Evolutionary conservation across 2,797 vertebrate genomes (phyloP), one percentile per base, ranked within the genome.

Genomic region (Sebastes alutus): DNA sequence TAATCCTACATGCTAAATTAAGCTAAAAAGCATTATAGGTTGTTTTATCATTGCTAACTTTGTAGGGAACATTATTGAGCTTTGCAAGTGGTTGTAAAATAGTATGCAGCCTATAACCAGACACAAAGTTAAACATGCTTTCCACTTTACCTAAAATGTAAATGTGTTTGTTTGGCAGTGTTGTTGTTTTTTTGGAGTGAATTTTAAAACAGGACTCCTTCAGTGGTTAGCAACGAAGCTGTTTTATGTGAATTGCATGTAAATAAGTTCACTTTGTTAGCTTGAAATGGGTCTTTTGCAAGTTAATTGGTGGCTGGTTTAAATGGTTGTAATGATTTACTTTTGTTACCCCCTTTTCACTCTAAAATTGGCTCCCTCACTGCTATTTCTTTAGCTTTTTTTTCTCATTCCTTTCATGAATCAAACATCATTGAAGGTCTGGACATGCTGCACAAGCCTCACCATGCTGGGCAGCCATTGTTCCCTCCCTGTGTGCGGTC

Each of bases 401-500:
- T 64, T 56, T 11, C 49, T 71, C 7, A 6, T 49, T 81, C 1
- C 2, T 12, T 74, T 76, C 14, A 61, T 80, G 64, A 77, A 62
- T 25, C 6, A 81, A 61, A 65, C 30, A 33, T 82, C n/a, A 56
- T 66, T 85, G 62, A 78, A 73, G 67, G 52, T 32, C 25, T 64
- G 52, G 61, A 66, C 72, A 54, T 82, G 66, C 30, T 78, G 27
- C 70, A 78, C 68, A 77, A 65, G 72, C 72, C 63, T 63, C 12
- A 2, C 65, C 68, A 52, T 58, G 63, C 80, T 58, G 35, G 68
- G 68, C 74, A 66, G 69, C 77, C 75, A 85, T 92, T 93, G 89
- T 90, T 88, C 29, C 1, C 27, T 42, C 32, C 58, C n/a, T 78
- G 81, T 81, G 77, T 89, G 83, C 63, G 13, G 70, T 83, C 80